phyloP scores from a whole-genome alignment of 1,140 invertebrate species.

The Diorhabda sublineata region DNA sequence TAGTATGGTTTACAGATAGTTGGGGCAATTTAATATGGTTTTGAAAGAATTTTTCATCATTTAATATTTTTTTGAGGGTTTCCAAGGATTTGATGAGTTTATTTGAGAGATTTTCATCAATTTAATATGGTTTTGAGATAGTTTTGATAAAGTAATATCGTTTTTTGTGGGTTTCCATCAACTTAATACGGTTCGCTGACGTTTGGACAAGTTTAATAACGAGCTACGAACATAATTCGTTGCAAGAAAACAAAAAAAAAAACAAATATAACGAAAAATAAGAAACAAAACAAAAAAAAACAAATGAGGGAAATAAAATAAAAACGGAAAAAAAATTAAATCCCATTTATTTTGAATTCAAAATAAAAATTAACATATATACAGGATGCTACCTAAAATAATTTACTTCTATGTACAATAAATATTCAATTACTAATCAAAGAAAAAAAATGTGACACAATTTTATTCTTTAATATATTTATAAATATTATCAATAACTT shows the following conservation, averaged over 20 bases:
- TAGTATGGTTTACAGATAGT: too few relatives aligned
- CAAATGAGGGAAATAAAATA: conserved; percentile 30
- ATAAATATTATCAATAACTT: too few relatives aligned
- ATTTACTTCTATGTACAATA: conserved; percentile 20
- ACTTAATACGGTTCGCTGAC: background rate
- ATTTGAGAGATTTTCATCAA: too few relatives aligned
- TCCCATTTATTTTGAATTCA: conserved; percentile 46
- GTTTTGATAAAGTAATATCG: background rate
- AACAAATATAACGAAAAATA: background rate
- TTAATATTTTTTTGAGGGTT: too few relatives aligned
- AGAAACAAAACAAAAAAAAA: conserved; percentile 6
- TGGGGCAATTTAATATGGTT: too few relatives aligned
- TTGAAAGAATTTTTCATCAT: too few relatives aligned
- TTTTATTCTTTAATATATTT: too few relatives aligned
- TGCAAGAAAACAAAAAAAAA: background rate
- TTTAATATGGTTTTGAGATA: too few relatives aligned
- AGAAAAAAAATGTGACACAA: too few relatives aligned
- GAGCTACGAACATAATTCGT: background rate
- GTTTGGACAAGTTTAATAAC: background rate
- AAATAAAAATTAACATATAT: conserved; percentile 45
- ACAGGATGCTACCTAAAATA: conserved; percentile 35
- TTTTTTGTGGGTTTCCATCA: background rate
- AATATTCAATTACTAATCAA: background rate
- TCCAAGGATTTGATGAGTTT: too few relatives aligned
- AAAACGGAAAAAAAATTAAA: conserved; percentile 42